phyloP scores from a whole-genome alignment of 1,140 invertebrate genomes.

The Pogonomyrmex californicus region DNA sequence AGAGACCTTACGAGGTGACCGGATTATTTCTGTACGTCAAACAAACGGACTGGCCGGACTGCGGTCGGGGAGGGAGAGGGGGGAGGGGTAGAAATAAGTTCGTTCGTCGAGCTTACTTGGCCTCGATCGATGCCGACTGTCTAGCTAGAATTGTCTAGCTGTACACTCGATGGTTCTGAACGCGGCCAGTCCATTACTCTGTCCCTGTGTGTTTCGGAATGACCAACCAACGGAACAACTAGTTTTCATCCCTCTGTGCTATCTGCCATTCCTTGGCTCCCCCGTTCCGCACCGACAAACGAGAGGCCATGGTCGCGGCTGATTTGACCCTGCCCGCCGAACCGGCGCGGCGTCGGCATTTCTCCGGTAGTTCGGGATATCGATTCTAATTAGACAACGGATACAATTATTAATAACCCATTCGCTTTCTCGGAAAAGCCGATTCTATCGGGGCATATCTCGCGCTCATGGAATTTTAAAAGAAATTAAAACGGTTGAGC shows the following conservation, averaged over 20 bases:
- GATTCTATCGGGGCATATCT: neutral
- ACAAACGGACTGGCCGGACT: constrained; percentile 6
- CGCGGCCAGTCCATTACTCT: constrained; percentile 51
- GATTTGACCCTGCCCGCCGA: constrained; percentile 18
- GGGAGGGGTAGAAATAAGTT: constrained; percentile 27
- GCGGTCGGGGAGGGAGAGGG: neutral
- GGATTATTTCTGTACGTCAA: constrained; percentile 60
- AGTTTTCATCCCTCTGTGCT: constrained; percentile 41
- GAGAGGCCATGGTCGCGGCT: neutral
- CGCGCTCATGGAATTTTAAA: neutral
- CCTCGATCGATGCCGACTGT: constrained; percentile 64
- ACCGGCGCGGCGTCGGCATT: neutral
- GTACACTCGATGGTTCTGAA: constrained; percentile 2
- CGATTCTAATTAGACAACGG: constrained; percentile 3
- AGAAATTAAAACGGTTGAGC: neutral
- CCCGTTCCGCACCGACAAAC: constrained; percentile 11
- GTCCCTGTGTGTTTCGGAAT: constrained; percentile 53
- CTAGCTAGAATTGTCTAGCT: constrained; percentile 40
- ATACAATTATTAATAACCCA: constrained; percentile 7
- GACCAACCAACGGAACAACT: constrained; percentile 49
- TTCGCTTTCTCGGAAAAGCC: neutral
- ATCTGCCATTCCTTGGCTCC: neutral
- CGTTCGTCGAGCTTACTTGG: constrained; percentile 42
- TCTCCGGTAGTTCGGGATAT: constrained; percentile 1
- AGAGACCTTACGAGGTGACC: neutral